Conservation (phyloP, 2,113 vertebrate genomes). For the Kryptolebias marmoratus region DNA sequence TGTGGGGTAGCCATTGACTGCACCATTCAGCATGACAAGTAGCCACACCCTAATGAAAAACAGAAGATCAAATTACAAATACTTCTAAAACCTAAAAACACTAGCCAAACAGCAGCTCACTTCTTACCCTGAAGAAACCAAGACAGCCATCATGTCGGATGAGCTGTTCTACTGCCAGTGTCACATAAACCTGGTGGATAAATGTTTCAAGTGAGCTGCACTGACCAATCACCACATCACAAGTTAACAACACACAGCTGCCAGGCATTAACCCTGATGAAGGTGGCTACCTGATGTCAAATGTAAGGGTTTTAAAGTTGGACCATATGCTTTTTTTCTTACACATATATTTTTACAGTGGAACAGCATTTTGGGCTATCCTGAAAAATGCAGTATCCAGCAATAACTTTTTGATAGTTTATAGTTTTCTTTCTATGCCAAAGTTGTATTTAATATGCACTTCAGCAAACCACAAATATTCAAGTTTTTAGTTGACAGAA, state of each 20-base stretch:
- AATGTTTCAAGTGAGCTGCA: not conserved
- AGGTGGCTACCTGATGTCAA: not conserved
- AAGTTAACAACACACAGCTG: conserved; percentile 23
- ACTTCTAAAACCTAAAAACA: not conserved
- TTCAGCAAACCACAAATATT: not conserved
- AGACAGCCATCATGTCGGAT: conserved; percentile 21
- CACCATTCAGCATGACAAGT: conserved; percentile 29
- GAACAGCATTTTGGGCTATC: no score
- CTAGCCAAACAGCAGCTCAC: not conserved
- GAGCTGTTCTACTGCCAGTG: not conserved
- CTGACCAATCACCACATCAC: conserved; percentile 33
- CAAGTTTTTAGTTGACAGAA: not conserved
- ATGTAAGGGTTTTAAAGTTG: not conserved
- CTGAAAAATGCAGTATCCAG: no score
- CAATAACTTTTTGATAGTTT: no score
- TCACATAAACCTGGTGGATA: not conserved
- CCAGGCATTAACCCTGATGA: not conserved
- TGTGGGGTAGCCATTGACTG: not conserved
- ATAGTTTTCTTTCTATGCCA: no score
- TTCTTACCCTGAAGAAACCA: conserved; percentile 11
- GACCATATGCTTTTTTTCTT: not conserved
- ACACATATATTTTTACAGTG: not conserved
- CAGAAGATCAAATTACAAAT: not conserved
- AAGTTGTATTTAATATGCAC: no score
- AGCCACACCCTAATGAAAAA: conserved; percentile 17